phyloP scores from a whole-genome alignment of 2,113 vertebrate genomes.

The Salvelinus namaycush region DNA sequence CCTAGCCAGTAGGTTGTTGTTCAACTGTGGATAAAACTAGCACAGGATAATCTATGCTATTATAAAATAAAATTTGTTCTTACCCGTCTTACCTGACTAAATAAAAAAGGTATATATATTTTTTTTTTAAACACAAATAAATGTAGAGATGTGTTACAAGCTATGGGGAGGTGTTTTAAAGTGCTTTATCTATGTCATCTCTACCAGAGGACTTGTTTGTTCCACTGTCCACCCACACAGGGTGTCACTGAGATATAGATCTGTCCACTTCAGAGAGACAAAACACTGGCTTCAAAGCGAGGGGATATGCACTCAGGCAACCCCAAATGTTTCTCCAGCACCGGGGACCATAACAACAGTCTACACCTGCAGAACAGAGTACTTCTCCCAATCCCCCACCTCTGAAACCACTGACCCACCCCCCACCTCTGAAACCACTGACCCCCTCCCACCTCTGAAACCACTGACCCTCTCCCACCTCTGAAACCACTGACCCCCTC shows the following conservation, averaged over 20 bases:
- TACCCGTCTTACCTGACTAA: no score
- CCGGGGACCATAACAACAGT: slow-evolving; percentile 49
- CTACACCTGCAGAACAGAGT: slow-evolving; percentile 51
- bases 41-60: background rate
- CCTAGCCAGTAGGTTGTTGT: slow-evolving; percentile 40
- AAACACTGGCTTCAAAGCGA: slow-evolving; percentile 52
- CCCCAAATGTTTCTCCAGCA: slow-evolving; percentile 35
- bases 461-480: no score
- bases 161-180: slow-evolving; percentile 31
- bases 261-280: slow-evolving; percentile 32
- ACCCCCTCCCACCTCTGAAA: no score
- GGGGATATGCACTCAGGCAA: slow-evolving; percentile 36
- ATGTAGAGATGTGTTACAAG: background rate
- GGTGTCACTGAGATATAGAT: slow-evolving; percentile 42
- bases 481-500: no score
- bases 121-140: background rate
- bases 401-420: no score
- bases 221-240: slow-evolving; percentile 37
- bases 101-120: no score
- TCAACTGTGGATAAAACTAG: background rate
- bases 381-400: background rate
- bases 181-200: slow-evolving; percentile 25
- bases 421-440: no score
- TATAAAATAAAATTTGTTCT: no score
- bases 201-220: slow-evolving; percentile 38